Base-by-base conservation (phyloP, 2,888 invertebrate species). In the Melanophora roralis region DNA sequence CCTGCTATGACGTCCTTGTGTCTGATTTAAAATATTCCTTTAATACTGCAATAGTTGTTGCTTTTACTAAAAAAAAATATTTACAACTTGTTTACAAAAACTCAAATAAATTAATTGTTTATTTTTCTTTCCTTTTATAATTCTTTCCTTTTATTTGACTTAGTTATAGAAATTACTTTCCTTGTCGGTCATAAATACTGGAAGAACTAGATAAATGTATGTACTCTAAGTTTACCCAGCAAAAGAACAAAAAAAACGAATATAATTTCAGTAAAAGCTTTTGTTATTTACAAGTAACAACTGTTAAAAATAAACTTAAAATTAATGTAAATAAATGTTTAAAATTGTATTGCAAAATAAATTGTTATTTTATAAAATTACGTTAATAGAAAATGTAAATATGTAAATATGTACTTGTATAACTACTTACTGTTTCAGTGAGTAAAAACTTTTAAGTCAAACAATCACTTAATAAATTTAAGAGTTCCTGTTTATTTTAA, bases 81-180 rank as follows among this genome's bases (percentile, higher is more conserved):
- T 27, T 27, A 53, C 32, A n/a, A 5, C 32, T 40, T 71, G 60
- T 72, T 72, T 62, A 62, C 71, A 60, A 53, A 53, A 72, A 62
- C 71, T 62, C 62, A 43, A 51, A 43, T 12, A 57, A 53, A 32
- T 45, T 62, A 62, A 53, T 72, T 62, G 51, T 45, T 40, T 73
- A 40, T 40, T 40, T 49, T 65, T 65, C 57, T 27, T n/a, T 23
- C n/a, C n/a, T n/a, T n/a, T n/a, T n/a, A n/a, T n/a, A n/a, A n/a
- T n/a, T n/a, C n/a, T 53, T 49, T 64, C 38, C 72, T 53, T 59
- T 65, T 59, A 36, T 74, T 65, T 65, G 57, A 65, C 57, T 74
- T 57, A 65, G 65, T 65, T 74, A 65, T 27, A 74, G 49, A 65
- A 74, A 74, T 74, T 74, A 65, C 51, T 43, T 53, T 74, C 59